These are phyloP conservation scores for Saccostrea glomerata DNA, from an alignment of 1,140 invertebrate genomes.

Conservation along the genomic window DNA sequence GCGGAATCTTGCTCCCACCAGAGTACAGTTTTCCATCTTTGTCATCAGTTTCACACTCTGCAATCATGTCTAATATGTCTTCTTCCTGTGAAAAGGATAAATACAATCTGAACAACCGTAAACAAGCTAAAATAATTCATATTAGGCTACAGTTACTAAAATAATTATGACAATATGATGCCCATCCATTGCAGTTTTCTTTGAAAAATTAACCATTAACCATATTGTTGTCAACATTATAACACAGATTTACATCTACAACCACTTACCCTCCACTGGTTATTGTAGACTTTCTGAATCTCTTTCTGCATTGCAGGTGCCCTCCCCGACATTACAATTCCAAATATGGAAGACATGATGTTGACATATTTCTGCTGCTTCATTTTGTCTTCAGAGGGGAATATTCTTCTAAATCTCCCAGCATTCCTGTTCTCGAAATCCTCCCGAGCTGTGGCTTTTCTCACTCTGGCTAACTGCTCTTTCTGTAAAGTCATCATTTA, in stretches of 20 bases:
- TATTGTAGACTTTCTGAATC: conserved; percentile 75
- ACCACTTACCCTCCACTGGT: conserved; percentile 75
- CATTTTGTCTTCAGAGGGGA: conserved; percentile 76
- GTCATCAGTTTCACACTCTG: conserved; percentile 77
- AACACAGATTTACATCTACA: too few species aligned
- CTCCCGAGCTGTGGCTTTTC: conserved; percentile 71
- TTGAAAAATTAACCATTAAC: too few species aligned
- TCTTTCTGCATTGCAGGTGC: conserved; percentile 74
- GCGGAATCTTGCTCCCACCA: conserved; percentile 50
- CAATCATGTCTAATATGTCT: conserved; percentile 76
- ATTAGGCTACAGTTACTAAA: too few species aligned
- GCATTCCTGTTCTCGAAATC: conserved; percentile 78
- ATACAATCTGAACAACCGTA: too few species aligned
- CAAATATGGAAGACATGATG: conserved; percentile 66
- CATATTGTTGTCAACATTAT: too few species aligned
- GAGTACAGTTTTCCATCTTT: conserved; percentile 63
- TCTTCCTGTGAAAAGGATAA: conserved; percentile 69
- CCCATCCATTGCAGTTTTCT: too few species aligned
- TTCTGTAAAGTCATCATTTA: conserved; percentile 67
- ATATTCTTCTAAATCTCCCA: conserved; percentile 77
- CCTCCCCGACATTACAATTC: conserved; percentile 70
- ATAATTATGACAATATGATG: too few species aligned
- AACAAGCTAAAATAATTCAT: too few species aligned
- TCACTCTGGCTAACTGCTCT: conserved; percentile 72
- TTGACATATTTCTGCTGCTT: conserved; percentile 73